Evolutionary conservation across 1,140 invertebrate genomes (phyloP), one percentile per base, ranked within the genome.

Genomic region (Drosophila sturtevanti): DNA sequence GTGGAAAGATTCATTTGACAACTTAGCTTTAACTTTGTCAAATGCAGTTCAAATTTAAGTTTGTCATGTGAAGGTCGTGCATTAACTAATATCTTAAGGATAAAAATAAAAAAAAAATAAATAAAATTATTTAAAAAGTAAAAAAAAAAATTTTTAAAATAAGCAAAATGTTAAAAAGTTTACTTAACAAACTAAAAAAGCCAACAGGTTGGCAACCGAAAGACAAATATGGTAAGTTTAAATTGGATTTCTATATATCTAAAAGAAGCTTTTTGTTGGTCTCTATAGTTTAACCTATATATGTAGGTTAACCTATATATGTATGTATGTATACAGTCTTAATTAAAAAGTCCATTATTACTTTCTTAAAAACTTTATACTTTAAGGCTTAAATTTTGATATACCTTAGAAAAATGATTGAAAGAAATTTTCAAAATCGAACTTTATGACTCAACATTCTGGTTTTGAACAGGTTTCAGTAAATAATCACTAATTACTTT

Each of bases 31-130:
- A 1, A 24, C 9, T 6, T 34, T 35, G 35, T 24, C 10, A 56
- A 14, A 38, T 69, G 16, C 56, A 84, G 81, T 84, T 72, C 1
- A 2, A 63, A 65, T 10, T 56, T 16, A 44, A 51, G 51, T 41
- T 65, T 16, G 61, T 11, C 54, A 84, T 86, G 81, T 74, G 52
- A 84, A 77, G 73, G 63, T 73, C 63, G 61, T 12, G 38, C 5
- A 35, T 10, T 1, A 0, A 21, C 18, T 21, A 12, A 4, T 21
- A 5, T 51, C 2, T 24, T 10, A 56, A 55, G 60, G 5, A 54
- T 7, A 21, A 9, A n/a, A 11, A 4, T 9, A 62, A 60, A 10
- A 51, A 10, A 62, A 44, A 18, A 16, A 0, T 24, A 56, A 35
- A 51, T 21, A 2, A 21, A 9, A 22, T n/a, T n/a, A n/a, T n/a